Conservation (phyloP, 2,888 invertebrate species). For the Sphaeridia pumilis region DNA sequence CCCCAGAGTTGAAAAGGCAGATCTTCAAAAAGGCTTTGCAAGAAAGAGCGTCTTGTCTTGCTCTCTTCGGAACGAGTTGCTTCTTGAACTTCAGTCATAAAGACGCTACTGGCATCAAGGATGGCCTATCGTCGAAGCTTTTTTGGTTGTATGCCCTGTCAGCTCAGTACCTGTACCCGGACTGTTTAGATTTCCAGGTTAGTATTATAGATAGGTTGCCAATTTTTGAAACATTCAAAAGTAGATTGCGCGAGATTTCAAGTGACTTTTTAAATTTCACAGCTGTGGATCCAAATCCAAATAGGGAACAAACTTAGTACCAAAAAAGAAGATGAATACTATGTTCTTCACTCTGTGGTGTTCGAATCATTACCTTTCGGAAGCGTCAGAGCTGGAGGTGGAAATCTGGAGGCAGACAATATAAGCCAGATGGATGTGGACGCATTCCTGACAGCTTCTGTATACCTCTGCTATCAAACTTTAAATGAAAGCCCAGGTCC, state of each 20-base stretch:
- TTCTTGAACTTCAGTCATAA: background rate
- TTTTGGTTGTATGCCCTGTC: constrained; percentile 6
- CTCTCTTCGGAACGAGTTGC: background rate
- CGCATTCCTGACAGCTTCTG: constrained; percentile 1
- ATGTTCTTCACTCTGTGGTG: constrained; percentile 1
- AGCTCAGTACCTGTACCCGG: constrained; percentile 8
- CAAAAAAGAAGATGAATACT: background rate
- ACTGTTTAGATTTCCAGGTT: constrained; percentile 7
- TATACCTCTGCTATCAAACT: background rate
- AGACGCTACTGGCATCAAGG: background rate
- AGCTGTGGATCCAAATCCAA: background rate
- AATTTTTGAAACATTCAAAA: background rate
- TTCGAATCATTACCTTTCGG: constrained; percentile 7
- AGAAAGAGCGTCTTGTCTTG: background rate
- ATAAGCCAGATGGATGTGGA: constrained; percentile 10
- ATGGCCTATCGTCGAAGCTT: too few relatives aligned
- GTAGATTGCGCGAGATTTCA: background rate
- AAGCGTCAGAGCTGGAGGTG: background rate
- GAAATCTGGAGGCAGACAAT: constrained; percentile 7
- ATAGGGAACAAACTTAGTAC: too few relatives aligned
- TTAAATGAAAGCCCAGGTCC: background rate
- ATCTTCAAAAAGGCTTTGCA: background rate
- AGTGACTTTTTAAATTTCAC: background rate
- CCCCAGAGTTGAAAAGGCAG: background rate
- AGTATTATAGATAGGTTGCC: background rate